phyloP scores from a whole-genome alignment of 2,797 vertebrate species.

The Emys orbicularis region DNA sequence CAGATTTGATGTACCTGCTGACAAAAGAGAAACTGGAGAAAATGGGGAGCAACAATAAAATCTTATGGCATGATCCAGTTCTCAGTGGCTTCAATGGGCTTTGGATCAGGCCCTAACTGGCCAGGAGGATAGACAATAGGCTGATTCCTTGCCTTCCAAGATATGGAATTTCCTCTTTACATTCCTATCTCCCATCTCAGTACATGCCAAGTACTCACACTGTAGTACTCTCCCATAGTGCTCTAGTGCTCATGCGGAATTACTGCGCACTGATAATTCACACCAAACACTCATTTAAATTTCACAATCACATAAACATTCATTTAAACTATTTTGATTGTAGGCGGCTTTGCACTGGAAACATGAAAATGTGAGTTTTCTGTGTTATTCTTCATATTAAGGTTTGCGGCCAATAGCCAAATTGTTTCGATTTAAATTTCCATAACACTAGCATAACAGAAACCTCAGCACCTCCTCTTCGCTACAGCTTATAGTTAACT shows the following conservation, averaged over 20 bases:
- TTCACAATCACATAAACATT: background rate
- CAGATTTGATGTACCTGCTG: slow-evolving; percentile 35
- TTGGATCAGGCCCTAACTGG: background rate
- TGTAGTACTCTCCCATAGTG: rapidly evolving
- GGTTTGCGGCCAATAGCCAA: slow-evolving; percentile 29
- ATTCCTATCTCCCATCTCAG: background rate
- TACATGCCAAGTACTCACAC: rapidly evolving
- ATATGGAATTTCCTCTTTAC: slow-evolving; percentile 48
- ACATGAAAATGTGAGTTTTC: slow-evolving; percentile 57
- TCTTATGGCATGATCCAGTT: slow-evolving; percentile 22
- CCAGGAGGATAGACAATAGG: slow-evolving; percentile 45
- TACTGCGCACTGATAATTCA: rapidly evolving
- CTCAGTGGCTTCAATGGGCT: slow-evolving; percentile 2
- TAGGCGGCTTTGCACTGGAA: slow-evolving; percentile 39
- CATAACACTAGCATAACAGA: background rate
- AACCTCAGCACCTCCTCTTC: slow-evolving; percentile 42
- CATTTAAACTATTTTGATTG: background rate
- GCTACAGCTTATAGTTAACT: background rate
- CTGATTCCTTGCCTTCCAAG: slow-evolving; percentile 47
- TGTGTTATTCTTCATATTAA: slow-evolving; percentile 34
- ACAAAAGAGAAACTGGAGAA: slow-evolving; percentile 70
- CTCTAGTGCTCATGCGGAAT: rapidly evolving
- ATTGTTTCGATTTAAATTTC: slow-evolving; percentile 55
- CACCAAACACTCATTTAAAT: background rate
- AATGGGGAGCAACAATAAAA: slow-evolving; percentile 61